Base-by-base conservation (phyloP, 2,113 vertebrate genomes). In the Mesocricetus auratus region DNA sequence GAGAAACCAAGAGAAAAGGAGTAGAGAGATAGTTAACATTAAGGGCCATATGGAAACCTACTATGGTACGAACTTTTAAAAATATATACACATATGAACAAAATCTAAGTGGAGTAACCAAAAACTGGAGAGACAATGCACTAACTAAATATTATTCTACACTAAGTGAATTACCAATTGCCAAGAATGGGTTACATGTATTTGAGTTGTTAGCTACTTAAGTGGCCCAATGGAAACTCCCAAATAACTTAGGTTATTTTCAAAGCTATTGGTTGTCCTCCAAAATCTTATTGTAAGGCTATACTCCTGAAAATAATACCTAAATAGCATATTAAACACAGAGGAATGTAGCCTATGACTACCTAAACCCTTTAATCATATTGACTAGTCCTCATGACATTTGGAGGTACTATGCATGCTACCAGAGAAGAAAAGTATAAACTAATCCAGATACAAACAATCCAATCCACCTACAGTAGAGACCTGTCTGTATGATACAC, bases 1-100 rank as follows among this genome's bases (percentile, higher is more conserved):
- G 47, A 53, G 7, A 36, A 21, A 79, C 56, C 2, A 12, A 0
- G 0, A 2, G 19, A 1, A 81, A n/a, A 81, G 8, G 9, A 53
- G 17, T 33, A 1, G 19, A 36, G 33, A 10, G 33, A n/a, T 45
- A 56, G 9, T 31, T 81, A 47, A 50, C 26, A 50, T 3, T 31
- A 31, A 50, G 7, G 26, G 3, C 7, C 7, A 31, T 33, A 50
- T 77, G 3, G 26, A 77, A 31, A 47, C 7, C 3, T 50, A 50
- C 45, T 77, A 50, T 2, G 9, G 29, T 77, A 17, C 26, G 50
- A 56, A 22, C 33, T 81, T 79, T 78, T 33, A 79, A 79, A 78
- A 7, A n/a, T n/a, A 22, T 75, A 56, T 22, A 81, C 1, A n/a
- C 9, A 81, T 0, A 81, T 22, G 31, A 81, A 56, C 12, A 4